Evolutionary conservation across 2,797 vertebrate species (phyloP), one percentile per base, ranked within the genome.

Genomic region (Atherinosoma microstoma): DNA sequence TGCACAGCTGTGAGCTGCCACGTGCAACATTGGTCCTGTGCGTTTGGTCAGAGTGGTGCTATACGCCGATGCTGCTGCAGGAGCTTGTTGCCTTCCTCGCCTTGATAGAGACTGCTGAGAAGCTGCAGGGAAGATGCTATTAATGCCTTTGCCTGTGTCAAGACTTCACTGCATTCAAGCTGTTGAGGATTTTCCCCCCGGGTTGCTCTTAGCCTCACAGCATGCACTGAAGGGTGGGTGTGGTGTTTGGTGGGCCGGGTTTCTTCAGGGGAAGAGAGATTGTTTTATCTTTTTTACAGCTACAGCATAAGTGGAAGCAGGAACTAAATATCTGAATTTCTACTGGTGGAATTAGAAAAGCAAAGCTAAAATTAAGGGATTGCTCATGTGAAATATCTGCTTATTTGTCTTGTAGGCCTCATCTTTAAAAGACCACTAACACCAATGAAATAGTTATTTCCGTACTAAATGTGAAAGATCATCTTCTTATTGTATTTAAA

Each of bases 1-100:
- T 36, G 42, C 78, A 62, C 82, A 79, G 80, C 73, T 74, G 82
- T 7, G 40, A 78, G 57, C 18, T 54, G 75, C 64, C 22, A 56
- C 13, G 2, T 40, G 65, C 32, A 15, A 32, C 73, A 45, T 22
- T 24, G 4, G 54, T 16, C 57, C 29, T 51, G 64, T 18, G 60
- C 70, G 57, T 67, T 59, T 35, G 70, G 78, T 49, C 64, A 34
- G 66, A 45, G 75, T 24, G 73, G 59, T 32, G 76, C 79, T 2
- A 27, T 76, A 63, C 15, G 13, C 64, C 30, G 63, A n/a, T 10
- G 65, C 83, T 56, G 80, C 72, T 27, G 18, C 56, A 78, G 82
- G 76, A 79, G 5, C 45, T 20, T 8, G 67, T 47, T 66, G 56
- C 67, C 64, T 82, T 78, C 72, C 76, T 85, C 83, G 80, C 84